Evolutionary conservation across 2,797 vertebrate species (phyloP), one percentile per base, ranked within the genome.

Genomic region (Gallinago nigripennis): DNA sequence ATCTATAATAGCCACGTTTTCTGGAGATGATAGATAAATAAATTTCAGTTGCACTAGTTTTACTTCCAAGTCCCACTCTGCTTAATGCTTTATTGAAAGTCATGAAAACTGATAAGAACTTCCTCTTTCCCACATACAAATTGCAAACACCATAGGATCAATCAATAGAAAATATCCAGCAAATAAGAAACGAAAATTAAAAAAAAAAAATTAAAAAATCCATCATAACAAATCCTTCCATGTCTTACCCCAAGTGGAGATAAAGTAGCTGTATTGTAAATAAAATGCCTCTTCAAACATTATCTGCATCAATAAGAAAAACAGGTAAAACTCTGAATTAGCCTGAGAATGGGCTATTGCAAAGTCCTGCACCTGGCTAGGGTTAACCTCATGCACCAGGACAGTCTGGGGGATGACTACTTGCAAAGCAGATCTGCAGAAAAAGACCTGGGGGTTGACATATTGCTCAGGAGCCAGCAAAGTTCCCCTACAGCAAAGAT

Each of bases 401-500:
- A 28, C 8, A 28, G 50, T 28, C 50, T 51, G 50, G 25, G 48
- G 16, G 12, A 19, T 24, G 30, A 11, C 16, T 68, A 6, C 12
- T 37, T 46, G 33, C n/a, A 75, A 33, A 54, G 9, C 5, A 54
- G 25, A 45, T 68, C 17, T 68, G 28, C n/a, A 68, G 53, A 51
- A n/a, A 39, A 73, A 16, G 12, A n/a, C 37, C 27, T 37, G 21
- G 14, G 10, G 4, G 11, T 15, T 3, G 20, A 68, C 25, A 17
- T 12, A 9, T 41, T 78, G 57, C 33, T 33, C 19, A 16, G 20
- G 28, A 66, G 19, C 23, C 31, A 43, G 17, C 31, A 24, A 64
- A 35, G 8, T 35, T 50, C 17, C 51, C 1, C 0, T 21, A 23
- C 11, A 50, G 35, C 13, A 41, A 45, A 58, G 21, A 33, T 0